phyloP scores from a whole-genome alignment of 1,140 invertebrate genomes.

The Zaprionus ornatus region DNA sequence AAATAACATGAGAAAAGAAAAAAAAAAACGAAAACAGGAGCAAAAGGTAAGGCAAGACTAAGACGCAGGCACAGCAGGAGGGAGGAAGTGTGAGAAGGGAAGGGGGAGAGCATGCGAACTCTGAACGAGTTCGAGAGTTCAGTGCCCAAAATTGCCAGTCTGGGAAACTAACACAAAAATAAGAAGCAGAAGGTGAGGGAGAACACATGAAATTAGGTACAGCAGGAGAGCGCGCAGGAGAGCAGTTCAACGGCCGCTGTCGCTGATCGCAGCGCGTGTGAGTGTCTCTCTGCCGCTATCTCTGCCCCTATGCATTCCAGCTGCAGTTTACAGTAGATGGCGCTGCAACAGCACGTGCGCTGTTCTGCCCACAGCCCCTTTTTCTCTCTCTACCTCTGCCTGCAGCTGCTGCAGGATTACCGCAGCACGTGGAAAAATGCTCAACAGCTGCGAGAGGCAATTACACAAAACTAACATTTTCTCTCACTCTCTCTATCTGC shows the following conservation, averaged over 20 bases:
- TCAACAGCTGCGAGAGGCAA: constrained; percentile 31
- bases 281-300: no score
- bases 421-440: constrained; percentile 37
- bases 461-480: not conserved
- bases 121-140: constrained; percentile 47
- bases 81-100: not conserved
- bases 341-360: not conserved
- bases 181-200: not conserved
- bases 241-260: constrained; percentile 33
- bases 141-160: constrained; percentile 47
- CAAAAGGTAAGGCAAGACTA: constrained; percentile 22
- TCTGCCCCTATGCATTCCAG: constrained; percentile 23
- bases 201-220: not conserved
- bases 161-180: constrained; percentile 25
- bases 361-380: no score
- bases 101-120: not conserved
- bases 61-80: constrained; percentile 17
- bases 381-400: no score
- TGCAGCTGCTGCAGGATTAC: not conserved
- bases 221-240: constrained; percentile 4
- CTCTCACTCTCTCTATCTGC: not conserved
- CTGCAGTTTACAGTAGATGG: constrained; percentile 2
- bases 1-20: constrained; percentile 51
- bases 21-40: constrained; percentile 26
- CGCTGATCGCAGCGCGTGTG: no score